These are phyloP conservation scores for Drosophila erecta DNA, from an alignment of 1,140 invertebrate genomes.

Conservation along the genomic window DNA sequence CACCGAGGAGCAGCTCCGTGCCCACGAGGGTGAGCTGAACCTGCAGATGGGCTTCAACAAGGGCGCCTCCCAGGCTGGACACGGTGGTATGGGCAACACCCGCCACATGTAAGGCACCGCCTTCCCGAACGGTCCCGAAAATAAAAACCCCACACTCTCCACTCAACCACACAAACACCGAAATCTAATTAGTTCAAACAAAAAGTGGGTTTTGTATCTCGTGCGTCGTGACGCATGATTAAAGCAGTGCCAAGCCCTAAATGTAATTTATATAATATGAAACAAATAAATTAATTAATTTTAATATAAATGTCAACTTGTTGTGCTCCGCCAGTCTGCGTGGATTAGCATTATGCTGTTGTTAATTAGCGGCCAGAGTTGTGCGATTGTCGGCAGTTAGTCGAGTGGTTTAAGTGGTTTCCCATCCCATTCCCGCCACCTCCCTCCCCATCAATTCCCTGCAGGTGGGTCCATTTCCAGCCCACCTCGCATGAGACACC, in stretches of 20 bases:
- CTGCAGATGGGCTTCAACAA: slow-evolving; percentile 99
- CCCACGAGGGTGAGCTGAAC: slow-evolving; percentile 95
- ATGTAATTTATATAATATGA: slow-evolving; percentile 83
- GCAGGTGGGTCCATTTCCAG: slow-evolving; percentile 46
- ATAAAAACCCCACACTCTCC: slow-evolving; percentile 11
- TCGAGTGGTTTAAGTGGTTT: slow-evolving; percentile 62
- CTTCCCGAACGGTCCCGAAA: slow-evolving; percentile 7
- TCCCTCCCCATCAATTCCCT: background rate
- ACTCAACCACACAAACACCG: slow-evolving; percentile 31
- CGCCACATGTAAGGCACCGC: slow-evolving; percentile 92
- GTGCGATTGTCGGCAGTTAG: slow-evolving; percentile 39
- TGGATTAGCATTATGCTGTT: slow-evolving; percentile 67
- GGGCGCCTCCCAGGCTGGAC: slow-evolving; percentile 93
- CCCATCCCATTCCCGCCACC: background rate
- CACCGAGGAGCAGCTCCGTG: slow-evolving; percentile 96
- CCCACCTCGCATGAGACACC: slow-evolving; percentile 37
- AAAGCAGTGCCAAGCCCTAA: slow-evolving; percentile 60
- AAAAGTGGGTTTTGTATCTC: slow-evolving; percentile 63
- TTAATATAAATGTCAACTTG: slow-evolving; percentile 73
- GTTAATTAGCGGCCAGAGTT: slow-evolving; percentile 66
- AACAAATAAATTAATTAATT: slow-evolving; percentile 83
- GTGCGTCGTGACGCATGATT: slow-evolving; percentile 51
- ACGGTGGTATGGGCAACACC: slow-evolving; percentile 97
- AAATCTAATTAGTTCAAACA: slow-evolving; percentile 71
- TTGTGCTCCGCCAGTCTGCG: slow-evolving; percentile 10